Base-by-base conservation (phyloP, 2,113 vertebrate genomes). In the Genyomyrus donnyi region DNA sequence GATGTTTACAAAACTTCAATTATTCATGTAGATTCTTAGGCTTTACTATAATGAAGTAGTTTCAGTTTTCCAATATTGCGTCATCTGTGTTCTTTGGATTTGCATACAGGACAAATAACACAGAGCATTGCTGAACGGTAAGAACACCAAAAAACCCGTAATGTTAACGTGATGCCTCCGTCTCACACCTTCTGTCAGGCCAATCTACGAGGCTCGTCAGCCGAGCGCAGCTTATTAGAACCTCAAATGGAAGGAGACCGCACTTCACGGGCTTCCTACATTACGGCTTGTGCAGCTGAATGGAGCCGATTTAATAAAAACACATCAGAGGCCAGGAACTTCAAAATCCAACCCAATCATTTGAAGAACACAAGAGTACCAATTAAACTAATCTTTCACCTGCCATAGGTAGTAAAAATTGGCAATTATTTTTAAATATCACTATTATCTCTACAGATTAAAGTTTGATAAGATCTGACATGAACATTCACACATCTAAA, bases 331-430 rank as follows among this genome's bases (percentile, higher is more conserved):
- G 8, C 2, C 45, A 88, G 24, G n/a, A 46, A 39, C 88, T 48
- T 89, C 70, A 89, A 48, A 35, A 80, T 53, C 21, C 88, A 83
- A 50, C 31, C 6, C 46, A 53, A 6, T 48, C 62, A 77, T 88
- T 46, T 88, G 88, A 74, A 80, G 48, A 89, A 74, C 24, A 21
- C 5, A 50, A 49, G 39, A 53, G 49, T 52, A 74, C 7, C 70
- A 83, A 89, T 88, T 80, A 88, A 50, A 62, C 66, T 24, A 53
- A 90, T 84, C 87, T 53, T 74, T 90, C 48, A 77, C 85, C 31
- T 53, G 17, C 84, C 49, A 87, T 49, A 15, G 5, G 35, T 42
- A 80, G 35, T 48, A 85, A 90, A 74, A 87, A 90, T 31, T 83
- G 24, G 3, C 15, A 77, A 88, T 80, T 77, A 90, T 83, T 83